These are phyloP conservation scores for Trematocara marginatum DNA, from an alignment of 2,113 vertebrate species.

Conservation along the genomic window DNA sequence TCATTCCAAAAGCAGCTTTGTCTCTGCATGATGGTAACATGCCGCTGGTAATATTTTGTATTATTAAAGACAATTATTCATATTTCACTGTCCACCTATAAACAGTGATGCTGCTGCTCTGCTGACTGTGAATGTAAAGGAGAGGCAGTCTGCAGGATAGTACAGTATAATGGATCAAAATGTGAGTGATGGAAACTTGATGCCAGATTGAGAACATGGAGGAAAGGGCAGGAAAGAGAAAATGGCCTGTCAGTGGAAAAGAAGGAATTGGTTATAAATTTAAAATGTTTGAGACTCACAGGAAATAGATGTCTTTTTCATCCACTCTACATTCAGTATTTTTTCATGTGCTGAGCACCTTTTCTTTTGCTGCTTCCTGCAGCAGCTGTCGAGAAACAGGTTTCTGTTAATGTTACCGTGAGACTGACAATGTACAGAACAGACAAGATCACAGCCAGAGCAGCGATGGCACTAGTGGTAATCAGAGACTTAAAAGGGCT, in stretches of 20 bases:
- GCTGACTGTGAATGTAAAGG: neutral
- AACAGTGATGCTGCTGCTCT: neutral
- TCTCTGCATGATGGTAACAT: neutral
- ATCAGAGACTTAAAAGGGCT: neutral
- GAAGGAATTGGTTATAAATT: neutral
- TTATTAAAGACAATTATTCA: neutral
- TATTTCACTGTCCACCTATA: neutral
- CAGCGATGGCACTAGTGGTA: rapidly evolving
- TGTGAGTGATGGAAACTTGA: neutral
- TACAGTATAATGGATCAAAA: neutral
- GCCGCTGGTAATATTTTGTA: neutral
- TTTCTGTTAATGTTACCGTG: neutral
- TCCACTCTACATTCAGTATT: neutral
- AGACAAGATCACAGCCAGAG: neutral
- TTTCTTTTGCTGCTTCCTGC: neutral
- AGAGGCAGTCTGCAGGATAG: neutral
- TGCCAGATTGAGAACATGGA: neutral
- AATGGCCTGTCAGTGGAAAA: neutral
- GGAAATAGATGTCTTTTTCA: neutral
- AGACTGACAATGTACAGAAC: neutral
- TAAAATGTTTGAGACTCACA: neutral
- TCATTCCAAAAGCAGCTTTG: neutral
- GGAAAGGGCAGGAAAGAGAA: neutral
- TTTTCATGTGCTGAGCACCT: neutral
- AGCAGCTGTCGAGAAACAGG: neutral